A percentile compares a stretch with the other conserved stretches of the same genome.
These are phyloP conservation scores for Drosophila subobscura DNA, from an alignment of 1,140 invertebrate genomes.

Conservation along the genomic window DNA sequence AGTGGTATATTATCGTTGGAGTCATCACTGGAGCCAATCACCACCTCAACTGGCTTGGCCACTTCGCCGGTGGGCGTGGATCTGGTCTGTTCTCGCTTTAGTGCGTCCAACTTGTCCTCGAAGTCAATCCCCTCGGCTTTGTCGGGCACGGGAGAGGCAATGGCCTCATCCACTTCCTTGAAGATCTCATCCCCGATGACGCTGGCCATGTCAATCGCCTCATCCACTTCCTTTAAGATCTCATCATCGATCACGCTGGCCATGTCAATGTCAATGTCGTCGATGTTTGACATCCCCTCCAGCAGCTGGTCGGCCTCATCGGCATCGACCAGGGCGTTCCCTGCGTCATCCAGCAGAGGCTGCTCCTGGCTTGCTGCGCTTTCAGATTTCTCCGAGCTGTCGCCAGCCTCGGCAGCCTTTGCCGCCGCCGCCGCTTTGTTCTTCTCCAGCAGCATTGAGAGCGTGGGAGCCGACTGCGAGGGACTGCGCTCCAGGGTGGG, in stretches of 20 bases:
- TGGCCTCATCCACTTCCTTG: slow-evolving; percentile 63
- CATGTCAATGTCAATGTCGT: slow-evolving; percentile 77
- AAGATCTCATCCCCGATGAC: slow-evolving; percentile 77
- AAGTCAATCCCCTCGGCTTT: slow-evolving; percentile 57
- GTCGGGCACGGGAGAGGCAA: slow-evolving; percentile 22
- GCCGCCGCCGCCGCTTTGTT: slow-evolving; percentile 85
- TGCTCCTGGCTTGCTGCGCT: slow-evolving; percentile 21
- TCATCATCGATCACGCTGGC: slow-evolving; percentile 76
- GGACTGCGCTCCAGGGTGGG: slow-evolving; percentile 79
- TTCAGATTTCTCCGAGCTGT: background rate
- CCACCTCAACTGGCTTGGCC: slow-evolving; percentile 53
- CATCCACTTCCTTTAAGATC: slow-evolving; percentile 66
- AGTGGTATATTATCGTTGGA: slow-evolving; percentile 74
- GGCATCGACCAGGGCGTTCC: slow-evolving; percentile 15
- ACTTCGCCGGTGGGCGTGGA: slow-evolving; percentile 13
- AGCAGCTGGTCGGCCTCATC: slow-evolving; percentile 70
- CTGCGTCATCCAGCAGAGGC: slow-evolving; percentile 20
- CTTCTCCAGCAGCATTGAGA: slow-evolving; percentile 88
- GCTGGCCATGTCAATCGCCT: slow-evolving; percentile 65
- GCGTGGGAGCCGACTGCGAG: slow-evolving; percentile 87
- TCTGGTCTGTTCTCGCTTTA: slow-evolving; percentile 52
- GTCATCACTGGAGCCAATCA: slow-evolving; percentile 74
- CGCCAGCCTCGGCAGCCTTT: slow-evolving; percentile 4
- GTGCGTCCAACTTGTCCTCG: slow-evolving; percentile 59
- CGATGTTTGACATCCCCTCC: slow-evolving; percentile 75